Evolutionary conservation across 2,888 invertebrate species (phyloP).

Genomic region (Kryphioiulus occultus): DNA sequence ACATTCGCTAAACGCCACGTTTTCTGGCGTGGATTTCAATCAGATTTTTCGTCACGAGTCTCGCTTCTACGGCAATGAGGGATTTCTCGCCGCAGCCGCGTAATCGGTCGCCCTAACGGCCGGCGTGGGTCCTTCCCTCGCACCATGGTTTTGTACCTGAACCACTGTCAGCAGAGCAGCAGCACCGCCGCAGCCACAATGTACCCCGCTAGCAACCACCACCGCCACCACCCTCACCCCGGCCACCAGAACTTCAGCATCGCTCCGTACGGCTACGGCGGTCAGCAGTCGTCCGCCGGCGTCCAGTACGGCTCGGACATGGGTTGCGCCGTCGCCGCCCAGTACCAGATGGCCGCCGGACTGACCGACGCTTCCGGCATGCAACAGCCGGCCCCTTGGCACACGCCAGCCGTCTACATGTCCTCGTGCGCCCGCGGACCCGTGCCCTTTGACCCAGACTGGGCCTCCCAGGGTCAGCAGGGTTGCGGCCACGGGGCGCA

Average conservation of each 20-base stretch:
- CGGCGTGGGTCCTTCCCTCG: neutral
- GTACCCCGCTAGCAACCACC: constrained; percentile 46
- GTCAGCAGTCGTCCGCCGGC: neutral
- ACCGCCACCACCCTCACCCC: neutral
- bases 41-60: too few species aligned
- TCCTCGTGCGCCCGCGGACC: constrained; percentile 29
- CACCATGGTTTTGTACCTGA: constrained; percentile 46
- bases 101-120: too few species aligned
- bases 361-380: constrained; percentile 35
- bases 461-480: neutral
- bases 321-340: constrained; percentile 45
- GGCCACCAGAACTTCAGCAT: constrained; percentile 42
- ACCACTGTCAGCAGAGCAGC: constrained; percentile 28
- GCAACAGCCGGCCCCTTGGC: constrained; percentile 37
- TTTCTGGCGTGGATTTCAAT: too few species aligned
- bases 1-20: too few species aligned
- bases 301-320: constrained; percentile 46
- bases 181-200: constrained; percentile 27
- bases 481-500: neutral
- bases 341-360: constrained; percentile 42
- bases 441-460: constrained; percentile 43
- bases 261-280: constrained; percentile 41
- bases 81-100: too few species aligned
- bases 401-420: constrained; percentile 46
- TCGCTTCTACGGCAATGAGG: too few species aligned